phyloP scores from a whole-genome alignment of 2,797 vertebrate species.

The Oreochromis mossambicus region DNA sequence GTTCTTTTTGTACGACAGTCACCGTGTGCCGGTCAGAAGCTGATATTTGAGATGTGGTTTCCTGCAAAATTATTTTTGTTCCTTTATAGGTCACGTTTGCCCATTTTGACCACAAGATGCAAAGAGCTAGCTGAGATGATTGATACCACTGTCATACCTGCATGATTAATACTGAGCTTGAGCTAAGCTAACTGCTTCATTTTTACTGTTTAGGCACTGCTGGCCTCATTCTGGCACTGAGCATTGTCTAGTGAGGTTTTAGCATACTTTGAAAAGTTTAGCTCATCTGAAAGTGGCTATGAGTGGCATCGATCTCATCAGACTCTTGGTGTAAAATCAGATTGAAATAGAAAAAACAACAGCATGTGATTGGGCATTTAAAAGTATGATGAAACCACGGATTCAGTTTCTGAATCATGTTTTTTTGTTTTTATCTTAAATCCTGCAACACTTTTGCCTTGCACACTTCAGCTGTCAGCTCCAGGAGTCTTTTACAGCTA shows the following conservation, averaged over 20 bases:
- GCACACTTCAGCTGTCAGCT: neutral
- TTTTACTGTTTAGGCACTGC: neutral
- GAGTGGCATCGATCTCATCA: neutral
- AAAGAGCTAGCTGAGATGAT: neutral
- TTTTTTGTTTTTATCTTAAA: neutral
- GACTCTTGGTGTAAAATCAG: neutral
- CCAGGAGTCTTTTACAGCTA: neutral
- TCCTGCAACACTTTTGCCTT: neutral
- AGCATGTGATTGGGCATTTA: neutral
- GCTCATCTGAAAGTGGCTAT: neutral
- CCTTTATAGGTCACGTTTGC: neutral
- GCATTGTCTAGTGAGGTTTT: neutral
- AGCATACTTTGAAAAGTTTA: neutral
- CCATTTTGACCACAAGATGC: neutral
- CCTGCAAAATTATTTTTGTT: neutral
- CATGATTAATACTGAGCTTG: neutral
- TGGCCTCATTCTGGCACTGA: neutral
- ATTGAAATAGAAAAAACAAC: neutral
- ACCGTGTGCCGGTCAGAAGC: neutral
- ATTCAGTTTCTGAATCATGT: neutral
- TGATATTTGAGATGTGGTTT: neutral
- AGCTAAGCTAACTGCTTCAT: neutral
- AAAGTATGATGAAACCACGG: neutral
- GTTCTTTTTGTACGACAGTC: neutral
- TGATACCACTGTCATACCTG: neutral